Percentiles rank a stretch among this genome's conserved stretches.
Evolutionary conservation across 2,113 vertebrate species (phyloP).

Genomic region (Colius striatus): DNA sequence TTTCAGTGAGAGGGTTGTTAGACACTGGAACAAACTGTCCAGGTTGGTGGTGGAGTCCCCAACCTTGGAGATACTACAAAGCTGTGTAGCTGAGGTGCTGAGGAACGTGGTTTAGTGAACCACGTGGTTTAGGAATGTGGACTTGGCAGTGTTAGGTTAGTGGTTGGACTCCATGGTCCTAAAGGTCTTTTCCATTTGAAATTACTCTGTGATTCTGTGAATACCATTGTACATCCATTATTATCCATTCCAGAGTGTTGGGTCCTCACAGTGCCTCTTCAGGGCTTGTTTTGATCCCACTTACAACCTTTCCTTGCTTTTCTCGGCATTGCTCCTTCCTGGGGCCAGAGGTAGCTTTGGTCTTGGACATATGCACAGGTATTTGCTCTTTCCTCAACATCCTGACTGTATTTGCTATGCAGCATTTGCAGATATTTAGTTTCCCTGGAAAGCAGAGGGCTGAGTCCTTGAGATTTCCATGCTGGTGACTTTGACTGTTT

Average conservation of each 20-base stretch:
- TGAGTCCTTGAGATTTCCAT: neutral
- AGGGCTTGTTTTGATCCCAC: neutral
- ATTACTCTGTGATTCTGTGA: neutral
- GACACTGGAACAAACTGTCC: too few species aligned
- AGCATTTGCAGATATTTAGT: neutral
- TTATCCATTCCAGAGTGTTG: neutral
- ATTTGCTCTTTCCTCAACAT: neutral
- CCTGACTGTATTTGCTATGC: neutral
- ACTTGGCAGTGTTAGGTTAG: too few species aligned
- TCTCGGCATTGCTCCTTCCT: neutral
- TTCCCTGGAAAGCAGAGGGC: neutral
- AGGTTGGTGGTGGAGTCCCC: too few species aligned
- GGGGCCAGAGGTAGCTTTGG: neutral
- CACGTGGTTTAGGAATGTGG: too few species aligned
- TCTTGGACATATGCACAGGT: neutral
- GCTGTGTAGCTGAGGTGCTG: too few species aligned
- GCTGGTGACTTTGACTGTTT: neutral
- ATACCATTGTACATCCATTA: neutral
- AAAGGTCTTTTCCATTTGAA: too few species aligned
- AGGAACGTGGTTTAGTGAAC: too few species aligned
- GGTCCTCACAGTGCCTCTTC: neutral
- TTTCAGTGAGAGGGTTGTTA: too few species aligned
- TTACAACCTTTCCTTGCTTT: neutral
- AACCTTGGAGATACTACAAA: too few species aligned
- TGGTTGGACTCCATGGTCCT: too few species aligned